Evolutionary conservation across 2,797 vertebrate species (phyloP).

Genomic region (Silurus lanzhouensis): DNA sequence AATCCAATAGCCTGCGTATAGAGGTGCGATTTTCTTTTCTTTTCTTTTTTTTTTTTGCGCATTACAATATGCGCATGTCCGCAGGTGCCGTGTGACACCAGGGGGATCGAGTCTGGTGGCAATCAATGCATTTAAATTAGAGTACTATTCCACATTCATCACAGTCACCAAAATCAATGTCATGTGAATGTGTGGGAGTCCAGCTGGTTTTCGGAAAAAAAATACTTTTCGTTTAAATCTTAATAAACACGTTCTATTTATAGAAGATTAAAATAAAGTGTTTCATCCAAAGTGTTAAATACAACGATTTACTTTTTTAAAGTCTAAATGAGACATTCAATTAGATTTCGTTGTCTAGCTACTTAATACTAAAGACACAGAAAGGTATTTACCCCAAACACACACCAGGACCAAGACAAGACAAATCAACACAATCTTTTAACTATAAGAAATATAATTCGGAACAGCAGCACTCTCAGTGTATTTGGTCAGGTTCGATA

Average conservation of each 20-base stretch:
- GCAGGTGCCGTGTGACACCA: background rate
- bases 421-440: constrained; percentile 69
- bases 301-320: background rate
- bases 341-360: background rate
- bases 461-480: constrained; percentile 83
- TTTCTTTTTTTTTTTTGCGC: background rate
- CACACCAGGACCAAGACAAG: constrained; percentile 35
- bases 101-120: constrained; percentile 71
- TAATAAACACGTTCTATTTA: background rate
- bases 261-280: background rate
- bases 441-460: constrained; percentile 78
- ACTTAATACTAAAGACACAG: background rate
- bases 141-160: constrained; percentile 90
- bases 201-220: constrained; percentile 51
- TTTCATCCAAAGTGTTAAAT: background rate
- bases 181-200: constrained; percentile 79
- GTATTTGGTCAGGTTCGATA: constrained; percentile 81
- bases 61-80: background rate
- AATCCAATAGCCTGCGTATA: background rate
- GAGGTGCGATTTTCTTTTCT: background rate
- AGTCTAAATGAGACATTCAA: background rate
- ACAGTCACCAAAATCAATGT: constrained; percentile 86
- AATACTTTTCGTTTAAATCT: constrained; percentile 11
- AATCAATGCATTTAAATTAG: constrained; percentile 90
- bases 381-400: background rate